Evolutionary conservation across 2,113 vertebrate genomes (phyloP), one percentile per base, ranked within the genome.

Genomic region (Onychostoma macrolepis): DNA sequence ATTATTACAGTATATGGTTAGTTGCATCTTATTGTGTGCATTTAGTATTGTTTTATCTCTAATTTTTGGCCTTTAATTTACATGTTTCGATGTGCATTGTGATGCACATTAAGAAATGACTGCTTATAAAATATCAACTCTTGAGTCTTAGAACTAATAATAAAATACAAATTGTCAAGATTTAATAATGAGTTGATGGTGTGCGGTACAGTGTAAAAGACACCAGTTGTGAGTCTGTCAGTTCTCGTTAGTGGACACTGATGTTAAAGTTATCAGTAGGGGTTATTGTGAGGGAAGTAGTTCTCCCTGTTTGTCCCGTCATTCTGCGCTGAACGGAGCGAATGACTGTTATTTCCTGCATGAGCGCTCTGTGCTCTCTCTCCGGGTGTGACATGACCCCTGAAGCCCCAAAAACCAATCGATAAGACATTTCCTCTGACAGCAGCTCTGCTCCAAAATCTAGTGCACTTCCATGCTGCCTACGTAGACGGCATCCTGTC

Each of bases 321-420:
- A 6, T 56, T 86, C 26, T 63, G 36, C 53, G 28, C 67, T 90
- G 78, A 84, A 85, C 71, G 2, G 4, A 85, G 88, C 91, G 90
- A 95, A 92, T 91, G 92, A 91, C 92, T 94, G 93, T 81, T 93
- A 96, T 96, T 96, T 95, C 93, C 91, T 93, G 93, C 91, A 91
- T 94, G 95, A 96, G 80, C 91, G 92, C 92, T 94, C 89, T 90
- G 85, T 85, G 85, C 41, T 91, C 90, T 92, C 90, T 92, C 88
- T 88, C 72, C 30, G 87, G 45, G 88, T 90, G 86, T 91, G 92
- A 90, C 61, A 15, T 38, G 82, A 84, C 81, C 81, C 86, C 26
- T 56, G 28, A 80, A 65, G 19, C 58, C 81, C 36, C 71, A 82
- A 33, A 33, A 17, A 69, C 33, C 61, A 84, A 84, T 87, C 87